These are phyloP conservation scores for Caenorhabditis virilis DNA, from an alignment of 2,888 invertebrate genomes.

Conservation along the genomic window DNA sequence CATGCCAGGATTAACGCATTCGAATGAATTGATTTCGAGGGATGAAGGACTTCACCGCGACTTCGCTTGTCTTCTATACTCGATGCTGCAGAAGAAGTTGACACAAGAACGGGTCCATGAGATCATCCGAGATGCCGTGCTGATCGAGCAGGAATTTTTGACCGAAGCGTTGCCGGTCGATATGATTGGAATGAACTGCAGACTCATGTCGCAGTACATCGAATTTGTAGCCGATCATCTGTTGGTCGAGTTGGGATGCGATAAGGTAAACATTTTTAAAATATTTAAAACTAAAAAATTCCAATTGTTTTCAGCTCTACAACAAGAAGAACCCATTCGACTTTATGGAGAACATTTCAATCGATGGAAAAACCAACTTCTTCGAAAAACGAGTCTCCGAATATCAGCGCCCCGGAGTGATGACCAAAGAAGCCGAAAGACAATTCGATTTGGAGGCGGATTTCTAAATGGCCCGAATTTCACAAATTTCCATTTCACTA, in stretches of 20 bases:
- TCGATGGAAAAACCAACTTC: slow-evolving; percentile 99
- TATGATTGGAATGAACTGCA: slow-evolving; percentile 96
- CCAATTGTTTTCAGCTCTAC: slow-evolving; percentile 49
- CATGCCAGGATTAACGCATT: slow-evolving; percentile 98
- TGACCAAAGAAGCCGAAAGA: slow-evolving; percentile 52
- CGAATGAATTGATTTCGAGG: slow-evolving; percentile 91
- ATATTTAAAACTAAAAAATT: not conserved
- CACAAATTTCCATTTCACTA: not conserved
- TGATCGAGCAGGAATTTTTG: slow-evolving; percentile 90
- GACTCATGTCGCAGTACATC: slow-evolving; percentile 92
- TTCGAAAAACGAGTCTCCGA: slow-evolving; percentile 90
- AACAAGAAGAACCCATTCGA: slow-evolving; percentile 92
- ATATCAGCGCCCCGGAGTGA: slow-evolving; percentile 62
- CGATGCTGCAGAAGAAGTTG: slow-evolving; percentile 86
- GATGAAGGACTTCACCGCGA: slow-evolving; percentile 91
- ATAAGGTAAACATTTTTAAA: slow-evolving; percentile 75
- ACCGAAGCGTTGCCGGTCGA: slow-evolving; percentile 91
- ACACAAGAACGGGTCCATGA: slow-evolving; percentile 78
- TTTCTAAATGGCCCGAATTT: slow-evolving; percentile 41
- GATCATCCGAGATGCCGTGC: slow-evolving; percentile 89
- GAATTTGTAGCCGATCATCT: slow-evolving; percentile 97
- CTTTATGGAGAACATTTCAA: slow-evolving; percentile 97
- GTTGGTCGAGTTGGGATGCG: slow-evolving; percentile 83
- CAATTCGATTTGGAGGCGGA: slow-evolving; percentile 63
- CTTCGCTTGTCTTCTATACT: slow-evolving; percentile 95